Conservation (phyloP, 2,888 invertebrate genomes). For the Erebia aethiops region DNA sequence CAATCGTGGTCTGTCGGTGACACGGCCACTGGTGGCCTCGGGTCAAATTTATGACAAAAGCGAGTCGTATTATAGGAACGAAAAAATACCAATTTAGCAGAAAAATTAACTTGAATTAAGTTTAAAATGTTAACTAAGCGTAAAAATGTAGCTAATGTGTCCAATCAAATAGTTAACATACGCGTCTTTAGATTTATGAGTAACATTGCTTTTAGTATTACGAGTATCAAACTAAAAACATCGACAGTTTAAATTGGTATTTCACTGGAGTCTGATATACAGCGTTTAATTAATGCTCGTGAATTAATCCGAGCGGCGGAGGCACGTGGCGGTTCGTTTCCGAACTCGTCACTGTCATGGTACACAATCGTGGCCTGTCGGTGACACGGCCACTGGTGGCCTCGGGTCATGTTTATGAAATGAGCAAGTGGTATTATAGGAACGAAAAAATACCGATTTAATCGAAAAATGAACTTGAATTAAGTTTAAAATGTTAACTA, state of each 20-base stretch:
- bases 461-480: too few relatives aligned
- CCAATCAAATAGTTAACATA: too few relatives aligned
- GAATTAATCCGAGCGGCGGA: slow-evolving; percentile 52
- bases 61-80: background rate
- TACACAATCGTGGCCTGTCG: slow-evolving; percentile 41
- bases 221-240: too few relatives aligned
- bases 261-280: slow-evolving; percentile 41
- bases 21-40: background rate
- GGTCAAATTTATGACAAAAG: background rate
- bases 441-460: background rate
- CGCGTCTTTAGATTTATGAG: too few relatives aligned
- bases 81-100: too few relatives aligned
- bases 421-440: background rate
- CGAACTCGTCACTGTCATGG: slow-evolving; percentile 53
- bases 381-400: background rate
- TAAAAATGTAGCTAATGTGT: too few relatives aligned
- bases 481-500: too few relatives aligned
- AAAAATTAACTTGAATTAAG: too few relatives aligned
- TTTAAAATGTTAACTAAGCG: too few relatives aligned
- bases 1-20: slow-evolving; percentile 42
- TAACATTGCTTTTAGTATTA: too few relatives aligned
- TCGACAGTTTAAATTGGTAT: slow-evolving; percentile 43
- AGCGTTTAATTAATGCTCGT: slow-evolving; percentile 57
- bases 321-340: slow-evolving; percentile 54
- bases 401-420: background rate